Evolutionary conservation across 1,140 invertebrate genomes (phyloP).

Genomic region (Parasteatoda tepidariorum): DNA sequence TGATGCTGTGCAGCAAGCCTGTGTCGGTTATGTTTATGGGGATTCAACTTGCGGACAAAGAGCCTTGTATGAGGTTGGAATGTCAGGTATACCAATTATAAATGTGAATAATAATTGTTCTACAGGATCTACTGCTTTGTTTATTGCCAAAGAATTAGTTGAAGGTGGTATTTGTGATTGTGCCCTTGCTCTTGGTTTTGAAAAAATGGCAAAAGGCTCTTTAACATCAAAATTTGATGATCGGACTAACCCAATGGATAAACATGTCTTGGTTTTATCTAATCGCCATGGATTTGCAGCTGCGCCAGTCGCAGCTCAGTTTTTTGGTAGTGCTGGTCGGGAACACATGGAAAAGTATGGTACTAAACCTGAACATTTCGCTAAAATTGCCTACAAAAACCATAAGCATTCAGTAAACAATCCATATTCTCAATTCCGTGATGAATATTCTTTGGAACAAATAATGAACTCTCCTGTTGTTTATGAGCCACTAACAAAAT

Average conservation of each 20-base stretch:
- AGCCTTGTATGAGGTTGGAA: constrained; percentile 92
- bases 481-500: constrained; percentile 90
- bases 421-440: constrained; percentile 93
- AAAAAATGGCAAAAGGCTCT: constrained; percentile 97
- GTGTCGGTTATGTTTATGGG: constrained; percentile 95
- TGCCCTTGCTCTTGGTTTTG: constrained; percentile 93
- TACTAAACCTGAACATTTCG: constrained; percentile 91
- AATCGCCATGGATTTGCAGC: constrained; percentile 82
- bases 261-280: constrained; percentile 87
- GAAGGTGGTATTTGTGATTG: constrained; percentile 87
- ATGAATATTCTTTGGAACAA: constrained; percentile 89
- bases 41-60: constrained; percentile 97
- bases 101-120: constrained; percentile 99
- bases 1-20: constrained; percentile 85
- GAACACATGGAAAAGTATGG: constrained; percentile 99
- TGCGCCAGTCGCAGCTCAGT: constrained; percentile 89
- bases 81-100: constrained; percentile 96
- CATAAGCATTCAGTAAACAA: constrained; percentile 97
- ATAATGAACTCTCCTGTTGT: constrained; percentile 87
- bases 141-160: constrained; percentile 90
- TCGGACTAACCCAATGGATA: constrained; percentile 93
- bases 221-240: constrained; percentile 84
- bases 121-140: constrained; percentile 92
- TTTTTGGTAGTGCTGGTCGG: constrained; percentile 95
- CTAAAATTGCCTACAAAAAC: constrained; percentile 98